Conservation (phyloP, 1,140 invertebrate species). For the Megalonaias nervosa region DNA sequence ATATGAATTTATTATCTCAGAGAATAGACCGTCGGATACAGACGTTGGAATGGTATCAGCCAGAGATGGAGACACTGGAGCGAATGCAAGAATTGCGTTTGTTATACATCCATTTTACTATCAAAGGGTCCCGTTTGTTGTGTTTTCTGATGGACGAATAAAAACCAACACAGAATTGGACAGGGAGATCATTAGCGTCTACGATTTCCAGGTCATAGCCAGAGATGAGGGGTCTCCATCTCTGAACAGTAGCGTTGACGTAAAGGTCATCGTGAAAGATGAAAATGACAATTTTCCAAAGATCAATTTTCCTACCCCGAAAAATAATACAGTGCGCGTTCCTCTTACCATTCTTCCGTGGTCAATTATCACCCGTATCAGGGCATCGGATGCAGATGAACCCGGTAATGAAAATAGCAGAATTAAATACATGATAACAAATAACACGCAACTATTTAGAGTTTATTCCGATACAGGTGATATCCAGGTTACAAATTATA, state of each 20-base stretch:
- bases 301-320: constrained; percentile 17
- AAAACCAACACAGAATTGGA: constrained; percentile 75
- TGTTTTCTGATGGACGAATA: constrained; percentile 31
- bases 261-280: constrained; percentile 81
- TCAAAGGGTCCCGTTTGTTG: constrained; percentile 25
- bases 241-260: constrained; percentile 78
- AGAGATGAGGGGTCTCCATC: constrained; percentile 41
- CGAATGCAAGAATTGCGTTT: constrained; percentile 27
- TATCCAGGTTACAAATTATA: constrained; percentile 22
- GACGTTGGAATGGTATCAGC: constrained; percentile 27
- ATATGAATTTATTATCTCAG: constrained; percentile 40
- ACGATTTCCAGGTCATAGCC: constrained; percentile 81
- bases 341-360: neutral
- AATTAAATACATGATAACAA: constrained; percentile 14
- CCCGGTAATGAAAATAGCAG: constrained; percentile 24
- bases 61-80: constrained; percentile 25
- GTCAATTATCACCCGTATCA: constrained; percentile 16
- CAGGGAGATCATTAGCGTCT: constrained; percentile 81
- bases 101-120: constrained; percentile 21
- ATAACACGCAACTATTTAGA: constrained; percentile 28
- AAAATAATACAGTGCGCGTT: constrained; percentile 22
- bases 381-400: constrained; percentile 25
- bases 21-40: constrained; percentile 36
- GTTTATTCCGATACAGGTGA: constrained; percentile 33
- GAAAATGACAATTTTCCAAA: constrained; percentile 34